Base-by-base conservation (phyloP, 2,113 vertebrate species). In the Megalops atlanticus region DNA sequence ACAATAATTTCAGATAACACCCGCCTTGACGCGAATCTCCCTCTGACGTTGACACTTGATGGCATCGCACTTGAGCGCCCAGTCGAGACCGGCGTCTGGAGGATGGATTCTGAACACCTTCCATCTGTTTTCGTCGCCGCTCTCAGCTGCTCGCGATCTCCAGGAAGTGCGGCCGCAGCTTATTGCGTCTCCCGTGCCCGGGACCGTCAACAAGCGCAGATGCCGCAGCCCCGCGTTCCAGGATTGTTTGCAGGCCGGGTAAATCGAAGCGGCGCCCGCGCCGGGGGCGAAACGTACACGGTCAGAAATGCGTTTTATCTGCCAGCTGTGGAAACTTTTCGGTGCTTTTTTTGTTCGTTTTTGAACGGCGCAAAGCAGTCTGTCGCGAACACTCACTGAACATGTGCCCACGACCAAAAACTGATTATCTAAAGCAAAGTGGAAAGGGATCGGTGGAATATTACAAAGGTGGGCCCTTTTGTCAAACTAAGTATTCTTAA, bases 61-160 rank as follows among this genome's bases (percentile, higher is more conserved):
- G 8, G 24, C 24, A n/a, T 18, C 24, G 10, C 52, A 24, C 58
- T 21, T 2, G n/a, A 27, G 11, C 87, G 80, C 84, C 88, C 84
- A 77, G 74, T 68, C 69, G 71, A 77, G 81, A 80, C 58, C 83
- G 88, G 88, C 77, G 80, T 24, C 84, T 77, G 77, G 77, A 85
- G 77, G 77, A 14, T 27, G 71, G 86, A 85, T 83, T 73, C 77
- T 74, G 78, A 87, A 84, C 16, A 14, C 40, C 24, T 81, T 78
- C 73, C 80, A 73, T 81, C 85, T 88, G 84, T 82, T 89, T 86
- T 72, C 58, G 41, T 14, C 38, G 81, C 70, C 54, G 15, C 83
- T 54, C 45, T 12, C 33, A 0, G 0, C 64, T 79, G 81, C 77
- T 81, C 86, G n/a, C 72, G 31, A 71, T 87, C 33, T 78, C 47